Evolutionary conservation across 2,888 invertebrate species (phyloP).

Genomic region (Bursaphelenchus okinawaensis): DNA sequence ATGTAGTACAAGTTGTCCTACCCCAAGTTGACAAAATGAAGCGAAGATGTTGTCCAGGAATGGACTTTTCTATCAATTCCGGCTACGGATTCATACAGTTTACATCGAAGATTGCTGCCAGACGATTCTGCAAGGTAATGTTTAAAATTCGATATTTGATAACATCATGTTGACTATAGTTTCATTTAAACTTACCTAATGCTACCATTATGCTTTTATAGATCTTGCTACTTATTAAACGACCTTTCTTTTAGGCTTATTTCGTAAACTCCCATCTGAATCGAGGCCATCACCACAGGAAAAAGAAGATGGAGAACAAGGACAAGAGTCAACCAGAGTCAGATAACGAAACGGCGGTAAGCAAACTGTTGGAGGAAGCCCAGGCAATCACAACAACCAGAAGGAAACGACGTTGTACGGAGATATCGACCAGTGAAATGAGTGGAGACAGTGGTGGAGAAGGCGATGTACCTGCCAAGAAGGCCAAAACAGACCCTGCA

Average conservation of each 20-base stretch:
- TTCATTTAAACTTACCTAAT: no score
- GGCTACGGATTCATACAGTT: constrained; percentile 31
- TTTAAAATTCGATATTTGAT: no score
- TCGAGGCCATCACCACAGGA: constrained; percentile 22
- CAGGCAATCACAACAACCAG: neutral
- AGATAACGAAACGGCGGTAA: neutral
- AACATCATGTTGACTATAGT: no score
- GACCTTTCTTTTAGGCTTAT: constrained; percentile 33
- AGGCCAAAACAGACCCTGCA: constrained; percentile 2
- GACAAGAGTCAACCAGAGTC: neutral
- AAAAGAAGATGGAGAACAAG: constrained; percentile 1
- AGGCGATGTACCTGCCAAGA: constrained; percentile 2
- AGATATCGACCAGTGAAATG: constrained; percentile 4
- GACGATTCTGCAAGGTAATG: constrained; percentile 32
- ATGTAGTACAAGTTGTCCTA: constrained; percentile 21
- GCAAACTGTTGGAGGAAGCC: neutral
- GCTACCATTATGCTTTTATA: no score
- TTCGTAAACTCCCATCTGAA: constrained; percentile 27
- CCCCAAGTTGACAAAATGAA: constrained; percentile 22
- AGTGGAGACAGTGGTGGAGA: constrained; percentile 17
- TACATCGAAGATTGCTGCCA: constrained; percentile 27
- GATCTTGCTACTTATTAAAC: no score
- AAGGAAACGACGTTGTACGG: constrained; percentile 10
- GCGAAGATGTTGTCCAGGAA: constrained; percentile 13
- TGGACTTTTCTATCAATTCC: constrained; percentile 17